Conservation (phyloP, 2,797 vertebrate species). For the Gymnocypris eckloni region DNA sequence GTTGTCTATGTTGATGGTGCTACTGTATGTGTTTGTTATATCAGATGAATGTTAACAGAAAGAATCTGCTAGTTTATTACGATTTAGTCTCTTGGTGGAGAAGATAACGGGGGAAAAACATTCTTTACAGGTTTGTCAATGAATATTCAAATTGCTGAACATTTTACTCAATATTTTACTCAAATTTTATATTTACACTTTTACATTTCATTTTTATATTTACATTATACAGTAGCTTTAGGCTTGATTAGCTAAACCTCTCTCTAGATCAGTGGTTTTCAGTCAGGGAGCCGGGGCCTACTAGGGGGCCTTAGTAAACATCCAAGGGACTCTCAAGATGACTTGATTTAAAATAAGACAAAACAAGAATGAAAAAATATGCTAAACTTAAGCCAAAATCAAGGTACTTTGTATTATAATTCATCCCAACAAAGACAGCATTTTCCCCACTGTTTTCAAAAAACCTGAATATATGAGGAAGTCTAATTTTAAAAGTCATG, state of each 20-base stretch:
- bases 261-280: neutral
- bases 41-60: constrained; percentile 14
- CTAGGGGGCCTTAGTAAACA: neutral
- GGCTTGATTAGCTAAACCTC: neutral
- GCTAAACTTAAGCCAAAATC: neutral
- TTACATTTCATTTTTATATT: neutral
- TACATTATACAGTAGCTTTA: neutral
- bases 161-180: neutral
- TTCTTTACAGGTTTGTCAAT: neutral
- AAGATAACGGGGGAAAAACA: neutral
- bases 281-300: neutral
- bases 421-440: neutral
- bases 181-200: neutral
- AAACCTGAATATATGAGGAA: neutral
- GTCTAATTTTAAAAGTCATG: neutral
- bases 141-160: neutral
- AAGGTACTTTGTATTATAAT: neutral
- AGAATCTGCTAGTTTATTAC: constrained; percentile 20
- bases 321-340: neutral
- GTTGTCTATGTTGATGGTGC: constrained; percentile 9
- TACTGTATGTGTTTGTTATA: constrained; percentile 6
- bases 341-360: neutral
- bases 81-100: neutral
- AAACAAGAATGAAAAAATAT: too few relatives aligned
- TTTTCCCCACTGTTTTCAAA: too few relatives aligned